Evolutionary conservation across 2,888 invertebrate species (phyloP), one percentile per base, ranked within the genome.

Genomic region (Acronicta alni): DNA sequence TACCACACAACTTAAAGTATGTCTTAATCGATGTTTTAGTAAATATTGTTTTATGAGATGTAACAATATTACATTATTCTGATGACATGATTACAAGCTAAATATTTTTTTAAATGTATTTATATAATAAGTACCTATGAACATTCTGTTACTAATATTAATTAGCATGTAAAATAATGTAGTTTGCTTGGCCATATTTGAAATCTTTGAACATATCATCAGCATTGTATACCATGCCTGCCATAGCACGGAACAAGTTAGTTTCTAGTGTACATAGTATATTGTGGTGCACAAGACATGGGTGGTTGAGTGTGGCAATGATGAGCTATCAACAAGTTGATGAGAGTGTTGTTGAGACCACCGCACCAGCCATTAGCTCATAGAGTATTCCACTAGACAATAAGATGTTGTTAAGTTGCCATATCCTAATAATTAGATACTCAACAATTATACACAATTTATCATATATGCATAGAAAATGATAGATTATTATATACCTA

Each of bases 391-490:
- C 93, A 92, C 81, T 93, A 93, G 93, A 93, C 92, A 93, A 93
- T 93, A 93, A 93, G 93, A 89, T 89, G 88, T 89, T 89, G 76
- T 89, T 93, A 92, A 92, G 91, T 93, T 93, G 93, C 93, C 93
- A 93, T 93, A 93, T 91, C 92, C 88, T 92, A 92, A 89, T 90
- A 85, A 89, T 91, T 92, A 93, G 93, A 92, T 92, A 93, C 92
- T 93, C 90, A 88, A 89, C 86, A 88, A 87, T 86, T 89, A 89
- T 91, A 90, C 84, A 89, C 86, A 82, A 81, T 75, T 86, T 86
- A 75, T 79, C 75, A 83, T 82, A 84, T 88, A 89, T 87, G 86
- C 87, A 87, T 89, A 90, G 88, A 88, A 77, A 87, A 82, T 82
- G 87, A 89, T 90, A 91, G 88, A 89, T 83, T 91, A 90, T 86